Conservation (phyloP, 2,797 vertebrate genomes). For the Erpetoichthys calabaricus region DNA sequence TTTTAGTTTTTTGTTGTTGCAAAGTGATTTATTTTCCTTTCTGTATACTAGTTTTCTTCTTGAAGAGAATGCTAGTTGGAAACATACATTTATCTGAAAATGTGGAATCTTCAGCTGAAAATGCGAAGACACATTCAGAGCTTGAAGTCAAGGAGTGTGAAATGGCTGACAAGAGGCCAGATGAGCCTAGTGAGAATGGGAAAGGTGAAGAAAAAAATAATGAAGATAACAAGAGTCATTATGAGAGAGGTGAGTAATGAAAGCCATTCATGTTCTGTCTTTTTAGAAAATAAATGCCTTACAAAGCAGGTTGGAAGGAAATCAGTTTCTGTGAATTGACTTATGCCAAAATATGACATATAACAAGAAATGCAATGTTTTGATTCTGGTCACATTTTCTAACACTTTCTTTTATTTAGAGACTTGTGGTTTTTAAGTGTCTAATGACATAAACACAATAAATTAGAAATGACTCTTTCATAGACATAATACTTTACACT, state of each 20-base stretch:
- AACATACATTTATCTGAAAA: slow-evolving; percentile 53
- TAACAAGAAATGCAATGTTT: no score
- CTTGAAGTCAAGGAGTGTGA: slow-evolving; percentile 3
- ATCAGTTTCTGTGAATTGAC: no score
- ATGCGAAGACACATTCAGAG: no score
- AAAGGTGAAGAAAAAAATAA: slow-evolving; percentile 24
- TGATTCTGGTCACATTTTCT: no score
- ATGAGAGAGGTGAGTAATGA: slow-evolving; percentile 21
- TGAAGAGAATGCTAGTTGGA: slow-evolving; percentile 58
- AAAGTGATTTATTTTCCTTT: slow-evolving; percentile 5
- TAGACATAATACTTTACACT: no score
- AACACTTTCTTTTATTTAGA: no score
- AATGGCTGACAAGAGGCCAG: slow-evolving; percentile 27
- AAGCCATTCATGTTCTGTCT: not conserved
- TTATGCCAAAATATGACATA: no score
- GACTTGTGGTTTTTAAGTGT: no score
- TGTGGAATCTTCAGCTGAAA: slow-evolving; percentile 11
- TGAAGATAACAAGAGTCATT: slow-evolving; percentile 23
- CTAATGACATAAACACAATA: no score
- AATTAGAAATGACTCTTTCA: no score
- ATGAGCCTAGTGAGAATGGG: slow-evolving; percentile 24
- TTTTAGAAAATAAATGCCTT: slow-evolving; percentile 9
- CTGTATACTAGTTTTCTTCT: slow-evolving; percentile 36
- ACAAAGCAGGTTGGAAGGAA: not conserved
- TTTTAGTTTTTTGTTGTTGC: not conserved